phyloP scores from a whole-genome alignment of 2,797 vertebrate genomes.

The Orientallactaga sibirica region DNA sequence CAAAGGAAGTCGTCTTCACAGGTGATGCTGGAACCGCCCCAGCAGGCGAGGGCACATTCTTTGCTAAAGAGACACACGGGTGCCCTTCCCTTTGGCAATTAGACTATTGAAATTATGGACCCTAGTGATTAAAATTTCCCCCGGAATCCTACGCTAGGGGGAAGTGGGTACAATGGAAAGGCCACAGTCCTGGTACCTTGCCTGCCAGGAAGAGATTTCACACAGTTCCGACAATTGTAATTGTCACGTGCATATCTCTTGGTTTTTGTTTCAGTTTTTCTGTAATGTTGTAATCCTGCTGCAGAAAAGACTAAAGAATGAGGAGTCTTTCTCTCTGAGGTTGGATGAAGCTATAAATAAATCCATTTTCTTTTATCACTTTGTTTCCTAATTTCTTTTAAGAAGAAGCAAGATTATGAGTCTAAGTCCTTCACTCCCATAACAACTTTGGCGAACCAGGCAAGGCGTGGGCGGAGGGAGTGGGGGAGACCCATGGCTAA shows the following conservation, averaged over 20 bases:
- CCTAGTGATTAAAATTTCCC: background rate
- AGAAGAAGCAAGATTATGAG: background rate
- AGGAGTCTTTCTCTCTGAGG: background rate
- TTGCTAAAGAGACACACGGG: background rate
- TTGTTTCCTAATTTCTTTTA: background rate
- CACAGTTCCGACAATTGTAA: background rate
- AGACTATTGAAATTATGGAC: background rate
- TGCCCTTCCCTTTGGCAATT: background rate
- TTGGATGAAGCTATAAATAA: background rate
- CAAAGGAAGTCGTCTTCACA: background rate
- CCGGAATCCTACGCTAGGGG: background rate
- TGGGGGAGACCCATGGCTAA: too few relatives aligned
- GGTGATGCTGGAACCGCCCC: background rate
- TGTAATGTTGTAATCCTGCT: background rate
- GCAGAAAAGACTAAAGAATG: background rate
- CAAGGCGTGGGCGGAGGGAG: too few relatives aligned
- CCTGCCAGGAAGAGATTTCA: background rate
- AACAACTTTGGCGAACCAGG: background rate
- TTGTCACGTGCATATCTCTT: too few relatives aligned
- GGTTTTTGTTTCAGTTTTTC: too few relatives aligned
- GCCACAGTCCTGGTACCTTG: background rate
- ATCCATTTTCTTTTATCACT: background rate
- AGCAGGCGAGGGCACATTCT: background rate
- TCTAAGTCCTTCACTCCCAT: background rate
- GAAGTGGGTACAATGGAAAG: background rate